These are phyloP conservation scores for Chymomyza amoena DNA, from an alignment of 2,888 invertebrate genomes.

Conservation along the genomic window DNA sequence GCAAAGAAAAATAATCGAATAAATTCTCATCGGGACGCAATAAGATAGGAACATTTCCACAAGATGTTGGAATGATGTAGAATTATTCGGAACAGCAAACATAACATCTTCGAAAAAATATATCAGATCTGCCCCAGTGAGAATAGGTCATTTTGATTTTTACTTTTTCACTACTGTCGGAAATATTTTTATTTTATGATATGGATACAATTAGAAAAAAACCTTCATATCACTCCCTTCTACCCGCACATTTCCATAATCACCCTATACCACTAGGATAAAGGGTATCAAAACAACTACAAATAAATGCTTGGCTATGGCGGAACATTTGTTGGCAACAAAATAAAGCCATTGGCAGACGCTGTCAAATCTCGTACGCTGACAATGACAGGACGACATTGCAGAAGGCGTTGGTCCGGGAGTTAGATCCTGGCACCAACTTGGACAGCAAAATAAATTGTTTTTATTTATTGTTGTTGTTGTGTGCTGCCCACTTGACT, in stretches of 20 bases:
- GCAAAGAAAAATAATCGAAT: too few relatives aligned
- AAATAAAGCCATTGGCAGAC: slow-evolving; percentile 47
- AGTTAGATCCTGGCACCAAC: slow-evolving; percentile 27
- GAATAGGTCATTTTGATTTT: too few relatives aligned
- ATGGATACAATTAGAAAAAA: too few relatives aligned
- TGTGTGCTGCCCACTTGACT: slow-evolving; percentile 65
- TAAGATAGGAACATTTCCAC: too few relatives aligned
- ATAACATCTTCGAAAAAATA: too few relatives aligned
- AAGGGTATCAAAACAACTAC: neutral
- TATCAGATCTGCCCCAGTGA: too few relatives aligned
- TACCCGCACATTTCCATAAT: neutral
- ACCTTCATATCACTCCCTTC: neutral
- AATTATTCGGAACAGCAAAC: too few relatives aligned
- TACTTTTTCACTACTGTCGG: too few relatives aligned
- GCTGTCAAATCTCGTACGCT: slow-evolving; percentile 63
- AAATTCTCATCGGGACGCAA: too few relatives aligned
- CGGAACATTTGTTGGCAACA: neutral
- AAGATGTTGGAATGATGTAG: too few relatives aligned
- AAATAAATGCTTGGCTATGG: neutral
- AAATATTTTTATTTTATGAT: too few relatives aligned
- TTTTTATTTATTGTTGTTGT: slow-evolving; percentile 63
- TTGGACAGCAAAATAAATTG: slow-evolving; percentile 62
- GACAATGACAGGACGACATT: slow-evolving; percentile 51
- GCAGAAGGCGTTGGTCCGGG: neutral
- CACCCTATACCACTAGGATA: neutral